These are phyloP conservation scores for Sitophilus oryzae DNA, from an alignment of 1,140 invertebrate genomes.

Conservation along the genomic window DNA sequence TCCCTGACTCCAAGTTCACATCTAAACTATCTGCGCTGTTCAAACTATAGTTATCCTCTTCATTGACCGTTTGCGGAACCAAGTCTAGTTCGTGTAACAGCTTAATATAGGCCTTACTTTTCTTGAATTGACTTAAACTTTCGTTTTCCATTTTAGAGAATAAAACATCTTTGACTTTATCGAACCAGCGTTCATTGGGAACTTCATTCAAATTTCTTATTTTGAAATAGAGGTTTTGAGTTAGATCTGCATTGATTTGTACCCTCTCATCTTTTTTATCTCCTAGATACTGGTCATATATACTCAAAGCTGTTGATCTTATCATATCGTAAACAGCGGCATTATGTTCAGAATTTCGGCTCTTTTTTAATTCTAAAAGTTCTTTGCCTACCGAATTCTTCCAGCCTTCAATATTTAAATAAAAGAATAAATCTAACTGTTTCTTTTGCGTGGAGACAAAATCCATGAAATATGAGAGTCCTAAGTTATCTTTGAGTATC, in stretches of 20 bases:
- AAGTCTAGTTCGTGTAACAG: constrained; percentile 72
- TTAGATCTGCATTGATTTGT: constrained; percentile 58
- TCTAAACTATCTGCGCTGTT: constrained; percentile 45
- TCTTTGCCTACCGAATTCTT: constrained; percentile 72
- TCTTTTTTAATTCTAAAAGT: constrained; percentile 54
- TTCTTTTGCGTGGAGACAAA: constrained; percentile 67
- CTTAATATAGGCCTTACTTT: constrained; percentile 63
- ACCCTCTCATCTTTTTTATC: constrained; percentile 65
- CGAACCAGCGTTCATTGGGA: constrained; percentile 73
- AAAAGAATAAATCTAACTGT: constrained; percentile 75
- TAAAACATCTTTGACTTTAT: constrained; percentile 70
- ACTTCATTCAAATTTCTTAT: constrained; percentile 55
- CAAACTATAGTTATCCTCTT: constrained; percentile 53
- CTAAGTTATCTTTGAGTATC: constrained; percentile 74
- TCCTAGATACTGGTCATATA: constrained; percentile 78
- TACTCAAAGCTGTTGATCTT: constrained; percentile 68
- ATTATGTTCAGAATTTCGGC: constrained; percentile 43
- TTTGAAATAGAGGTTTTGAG: constrained; percentile 58
- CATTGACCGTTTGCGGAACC: constrained; percentile 51
- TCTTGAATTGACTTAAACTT: constrained; percentile 66
- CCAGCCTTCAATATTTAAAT: constrained; percentile 78
- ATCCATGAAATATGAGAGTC: constrained; percentile 76
- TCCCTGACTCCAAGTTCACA: neutral
- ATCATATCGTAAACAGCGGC: constrained; percentile 54
- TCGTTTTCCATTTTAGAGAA: constrained; percentile 61